phyloP scores from a whole-genome alignment of 2,797 vertebrate genomes.

The Acanthornis magna region DNA sequence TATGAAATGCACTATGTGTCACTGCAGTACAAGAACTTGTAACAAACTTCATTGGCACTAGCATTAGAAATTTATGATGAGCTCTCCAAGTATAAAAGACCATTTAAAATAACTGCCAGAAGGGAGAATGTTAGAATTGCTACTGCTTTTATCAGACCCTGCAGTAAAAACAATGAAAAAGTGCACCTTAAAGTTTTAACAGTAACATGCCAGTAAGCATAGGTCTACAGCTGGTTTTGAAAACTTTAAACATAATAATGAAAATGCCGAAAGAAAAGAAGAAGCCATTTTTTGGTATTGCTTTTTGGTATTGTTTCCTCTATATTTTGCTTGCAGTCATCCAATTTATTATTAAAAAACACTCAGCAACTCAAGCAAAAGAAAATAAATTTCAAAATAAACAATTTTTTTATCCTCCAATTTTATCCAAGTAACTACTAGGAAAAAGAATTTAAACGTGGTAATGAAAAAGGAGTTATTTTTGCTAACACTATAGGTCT shows the following conservation, averaged over 20 bases:
- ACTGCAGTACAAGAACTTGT: not conserved
- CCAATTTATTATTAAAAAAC: not conserved
- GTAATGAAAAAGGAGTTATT: not conserved
- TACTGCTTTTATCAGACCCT: not conserved
- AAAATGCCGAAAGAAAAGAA: not conserved
- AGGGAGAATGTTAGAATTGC: not conserved
- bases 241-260: not conserved
- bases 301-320: no score
- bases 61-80: not conserved
- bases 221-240: not conserved
- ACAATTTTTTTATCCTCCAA: not conserved
- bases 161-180: not conserved
- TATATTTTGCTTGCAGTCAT: not conserved
- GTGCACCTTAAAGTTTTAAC: not conserved
- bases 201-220: not conserved
- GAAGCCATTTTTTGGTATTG: not conserved
- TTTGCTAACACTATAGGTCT: not conserved
- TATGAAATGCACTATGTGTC: rapidly evolving
- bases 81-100: not conserved
- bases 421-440: not conserved
- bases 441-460: not conserved
- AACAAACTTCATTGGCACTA: not conserved
- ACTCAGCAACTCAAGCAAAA: not conserved
- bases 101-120: not conserved
- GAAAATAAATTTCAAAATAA: not conserved